These are phyloP conservation scores for Polypedilum pembai DNA, from an alignment of 1,140 invertebrate species.

Conservation along the genomic window DNA sequence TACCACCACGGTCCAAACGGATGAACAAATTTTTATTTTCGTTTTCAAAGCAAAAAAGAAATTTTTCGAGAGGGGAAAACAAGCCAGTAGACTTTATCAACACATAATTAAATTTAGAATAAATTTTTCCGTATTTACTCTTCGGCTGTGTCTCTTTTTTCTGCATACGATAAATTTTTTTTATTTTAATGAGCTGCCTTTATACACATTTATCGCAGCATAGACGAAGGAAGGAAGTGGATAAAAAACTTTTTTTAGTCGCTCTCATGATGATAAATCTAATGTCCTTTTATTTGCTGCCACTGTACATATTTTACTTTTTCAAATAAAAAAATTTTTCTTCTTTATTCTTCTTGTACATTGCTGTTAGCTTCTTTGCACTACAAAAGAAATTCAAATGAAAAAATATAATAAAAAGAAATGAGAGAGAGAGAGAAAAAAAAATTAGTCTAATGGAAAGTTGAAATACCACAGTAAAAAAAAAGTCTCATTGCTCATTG, in stretches of 20 bases:
- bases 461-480: slow-evolving; percentile 8
- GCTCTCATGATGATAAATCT: slow-evolving; percentile 11
- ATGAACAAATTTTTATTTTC: neutral
- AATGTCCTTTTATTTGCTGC: neutral
- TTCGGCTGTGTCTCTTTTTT: neutral
- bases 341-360: neutral
- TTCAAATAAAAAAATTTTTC: neutral
- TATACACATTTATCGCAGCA: neutral
- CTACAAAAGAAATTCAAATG: too few species aligned
- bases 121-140: slow-evolving; percentile 3
- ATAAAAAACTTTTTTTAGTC: neutral
- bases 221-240: neutral
- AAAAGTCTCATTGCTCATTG: neutral
- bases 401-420: neutral
- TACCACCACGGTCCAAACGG: neutral
- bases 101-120: slow-evolving; percentile 16
- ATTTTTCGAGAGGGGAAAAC: neutral
- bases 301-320: neutral
- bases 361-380: too few species aligned
- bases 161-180: neutral
- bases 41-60: neutral
- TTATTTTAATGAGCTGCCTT: neutral
- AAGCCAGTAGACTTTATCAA: neutral
- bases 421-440: neutral
- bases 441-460: slow-evolving; percentile 3